Evolutionary conservation across 64 coral and sea anemone species (phyloP), one percentile per base, ranked within the genome.

Genomic region (Platygyra sinensis): DNA sequence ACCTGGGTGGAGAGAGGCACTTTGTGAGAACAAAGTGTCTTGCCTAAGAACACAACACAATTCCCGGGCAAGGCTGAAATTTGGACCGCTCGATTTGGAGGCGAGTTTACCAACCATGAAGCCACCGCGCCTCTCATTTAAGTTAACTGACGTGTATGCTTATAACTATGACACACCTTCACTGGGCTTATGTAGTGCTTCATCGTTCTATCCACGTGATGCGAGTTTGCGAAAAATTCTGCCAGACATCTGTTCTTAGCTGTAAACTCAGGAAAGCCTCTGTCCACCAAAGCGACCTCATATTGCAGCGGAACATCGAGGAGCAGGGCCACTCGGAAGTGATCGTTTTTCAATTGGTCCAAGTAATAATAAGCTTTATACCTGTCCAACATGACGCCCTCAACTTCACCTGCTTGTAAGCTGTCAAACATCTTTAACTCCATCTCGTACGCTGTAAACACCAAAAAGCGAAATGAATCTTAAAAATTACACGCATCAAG

Each of bases 301-400:
- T 81, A 90, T 25, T 49, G 0, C 67, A 82, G 51, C 74, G 62
- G 42, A 8, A 2, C 39, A 24, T 90, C 78, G 17, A 90, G 12
- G 32, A 52, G 77, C 30, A 50, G 42, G 20, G 77, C 76, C 11
- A 90, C 78, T 38, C 89, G 20, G 5, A 90, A 60, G 36, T 10
- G 6, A 16, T 90, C 89, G 30, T 90, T 69, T 30, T 73, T 50
- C 51, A 72, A 27, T 25, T 18, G 50, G 17, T 73, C 19, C 1
- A 82, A n/a, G 51, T 82, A 82, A 74, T 90, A 90, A 42, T 90
- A 90, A 30, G 78, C 89, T 49, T 90, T 90, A 25, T 81, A 80
- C 22, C 89, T 64, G 79, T 90, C 89, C 78, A 82, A 60, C 52
- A 90, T 81, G 4, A 82, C 72, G 11, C 89, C 89, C 10, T 90